A percentile compares a stretch with the other conserved stretches of the same genome.
Evolutionary conservation across 2,113 vertebrate species (phyloP).

Genomic region (Clinocottus analis): DNA sequence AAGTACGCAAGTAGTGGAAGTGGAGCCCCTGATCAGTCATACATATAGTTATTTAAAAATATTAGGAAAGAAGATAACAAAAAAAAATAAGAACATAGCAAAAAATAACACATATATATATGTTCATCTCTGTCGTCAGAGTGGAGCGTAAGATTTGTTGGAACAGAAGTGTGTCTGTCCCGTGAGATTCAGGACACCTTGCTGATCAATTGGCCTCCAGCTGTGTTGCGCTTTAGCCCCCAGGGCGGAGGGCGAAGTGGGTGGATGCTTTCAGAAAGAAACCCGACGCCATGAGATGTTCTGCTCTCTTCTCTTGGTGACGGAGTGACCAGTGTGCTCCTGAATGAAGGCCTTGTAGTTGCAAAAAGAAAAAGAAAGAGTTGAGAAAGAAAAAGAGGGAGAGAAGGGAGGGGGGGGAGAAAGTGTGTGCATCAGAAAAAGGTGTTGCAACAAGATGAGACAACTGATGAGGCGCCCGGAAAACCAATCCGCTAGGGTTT

Average conservation of each 20-base stretch:
- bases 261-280: neutral
- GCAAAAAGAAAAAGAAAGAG: no score
- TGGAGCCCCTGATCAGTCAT: neutral
- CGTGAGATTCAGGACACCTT: neutral
- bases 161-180: neutral
- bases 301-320: constrained; percentile 5
- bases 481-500: constrained; percentile 44
- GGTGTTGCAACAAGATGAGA: constrained; percentile 40
- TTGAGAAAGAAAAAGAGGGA: no score
- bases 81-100: neutral
- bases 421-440: constrained; percentile 10
- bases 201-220: neutral
- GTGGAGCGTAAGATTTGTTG: no score
- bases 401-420: neutral
- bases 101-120: neutral
- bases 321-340: neutral
- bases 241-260: neutral
- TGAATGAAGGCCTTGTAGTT: constrained; percentile 24
- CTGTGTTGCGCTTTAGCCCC: neutral
- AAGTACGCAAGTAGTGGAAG: no score
- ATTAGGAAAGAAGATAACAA: neutral
- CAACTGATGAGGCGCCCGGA: constrained; percentile 26
- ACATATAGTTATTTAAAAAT: neutral
- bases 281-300: neutral
- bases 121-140: no score